Conservation (phyloP, 2,113 vertebrate species). For the Oryzias melastigma region DNA sequence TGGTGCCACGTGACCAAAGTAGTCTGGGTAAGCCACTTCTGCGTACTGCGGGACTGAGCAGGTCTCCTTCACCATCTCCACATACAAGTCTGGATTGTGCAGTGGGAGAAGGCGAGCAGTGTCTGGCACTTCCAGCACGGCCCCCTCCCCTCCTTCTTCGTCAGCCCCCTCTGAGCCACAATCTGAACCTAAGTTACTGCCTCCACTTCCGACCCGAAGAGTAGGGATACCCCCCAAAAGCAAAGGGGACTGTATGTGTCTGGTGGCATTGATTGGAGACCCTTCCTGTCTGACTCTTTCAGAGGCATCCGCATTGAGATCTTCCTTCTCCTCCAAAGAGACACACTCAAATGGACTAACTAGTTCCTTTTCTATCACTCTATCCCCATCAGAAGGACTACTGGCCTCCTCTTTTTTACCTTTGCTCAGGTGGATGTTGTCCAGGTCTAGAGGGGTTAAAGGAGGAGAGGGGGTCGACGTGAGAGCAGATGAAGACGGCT, state of each 20-base stretch:
- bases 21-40: slow-evolving; percentile 97
- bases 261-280: slow-evolving; percentile 37
- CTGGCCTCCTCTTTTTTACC: slow-evolving; percentile 46
- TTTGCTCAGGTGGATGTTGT: slow-evolving; percentile 65
- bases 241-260: slow-evolving; percentile 65
- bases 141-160: slow-evolving; percentile 82
- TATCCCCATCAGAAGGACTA: slow-evolving; percentile 37
- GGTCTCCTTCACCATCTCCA: slow-evolving; percentile 91
- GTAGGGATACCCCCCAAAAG: slow-evolving; percentile 53
- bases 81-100: slow-evolving; percentile 93
- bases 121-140: slow-evolving; percentile 80
- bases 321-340: slow-evolving; percentile 73
- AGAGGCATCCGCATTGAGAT: slow-evolving; percentile 65
- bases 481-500: slow-evolving; percentile 19
- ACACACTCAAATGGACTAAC: slow-evolving; percentile 79
- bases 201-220: slow-evolving; percentile 53
- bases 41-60: slow-evolving; percentile 89
- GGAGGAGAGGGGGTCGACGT: slow-evolving; percentile 16
- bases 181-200: slow-evolving; percentile 63
- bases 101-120: slow-evolving; percentile 80
- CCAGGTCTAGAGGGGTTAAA: slow-evolving; percentile 67
- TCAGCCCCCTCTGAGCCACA: slow-evolving; percentile 85
- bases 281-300: slow-evolving; percentile 52
- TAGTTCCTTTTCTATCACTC: slow-evolving; percentile 79
- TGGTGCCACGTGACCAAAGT: slow-evolving; percentile 93